Base-by-base conservation (phyloP, 2,113 vertebrate species). In the Scartelaos histophorus region DNA sequence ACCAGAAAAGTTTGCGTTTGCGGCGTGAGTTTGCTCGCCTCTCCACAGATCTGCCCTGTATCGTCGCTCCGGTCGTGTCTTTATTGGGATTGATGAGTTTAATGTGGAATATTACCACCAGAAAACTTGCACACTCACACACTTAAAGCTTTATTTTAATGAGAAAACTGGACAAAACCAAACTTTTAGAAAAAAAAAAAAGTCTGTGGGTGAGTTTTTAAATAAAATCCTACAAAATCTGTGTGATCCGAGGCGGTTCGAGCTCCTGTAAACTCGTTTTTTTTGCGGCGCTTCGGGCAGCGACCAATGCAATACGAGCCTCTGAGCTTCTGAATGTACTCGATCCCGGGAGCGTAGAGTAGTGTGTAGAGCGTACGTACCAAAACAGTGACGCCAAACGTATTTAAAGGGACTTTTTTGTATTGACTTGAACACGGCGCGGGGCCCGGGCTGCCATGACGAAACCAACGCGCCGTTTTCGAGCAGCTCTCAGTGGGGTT, bases 291-390 rank as follows among this genome's bases (percentile, higher is more conserved):
- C 9, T 0, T 21, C 54, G 57, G 68, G 51, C 22, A 68, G 70
- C 53, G 53, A 61, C 67, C 13, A 51, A 90, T 84, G 87, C 85
- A 87, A 88, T 86, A 85, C 56, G 72, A 88, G 65, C 67, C 81
- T 71, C 66, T 13, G 21, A 82, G 77, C 84, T 87, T 85, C 79
- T 82, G 88, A 88, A 84, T 84, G 81, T 86, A 78, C 69, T 76
- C 67, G 80, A 3, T 64, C 5, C 0, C 85, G 81, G 66, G 47
- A 79, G 75, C 19, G 53, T 66, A 5, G 22, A 61, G 24, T 56
- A 65, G 38, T 43, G 9, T 29, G 29, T 29, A 29, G 29, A 65
- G 75, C 34, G 0, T 0, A 69, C 66, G 80, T 79, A 77, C 56
- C 47, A 74, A 81, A 82, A 79, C 24, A 13, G 7, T 6, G 47